Evolutionary conservation across 2,797 vertebrate species (phyloP), one percentile per base, ranked within the genome.

Genomic region (Leuciscus waleckii): DNA sequence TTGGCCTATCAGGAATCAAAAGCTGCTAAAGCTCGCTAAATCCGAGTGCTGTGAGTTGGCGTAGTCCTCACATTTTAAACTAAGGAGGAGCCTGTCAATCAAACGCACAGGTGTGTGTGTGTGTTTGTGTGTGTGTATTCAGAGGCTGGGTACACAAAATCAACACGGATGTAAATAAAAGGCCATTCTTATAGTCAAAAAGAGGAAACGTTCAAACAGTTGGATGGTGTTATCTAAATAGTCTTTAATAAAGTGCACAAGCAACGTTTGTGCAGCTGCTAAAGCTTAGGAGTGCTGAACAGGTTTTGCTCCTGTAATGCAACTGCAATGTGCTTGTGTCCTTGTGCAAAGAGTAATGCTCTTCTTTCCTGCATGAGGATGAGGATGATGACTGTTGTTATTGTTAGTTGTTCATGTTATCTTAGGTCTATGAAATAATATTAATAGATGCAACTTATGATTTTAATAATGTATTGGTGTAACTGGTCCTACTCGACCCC

Each of bases 181-280:
- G 88, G 87, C 91, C 87, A 87, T 91, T 90, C 91, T 87, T 88
- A 16, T 88, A 83, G 54, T 75, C 86, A 91, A 87, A 89, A 88
- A 89, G 87, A 90, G 85, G 87, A 89, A 91, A 86, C 84, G 82
- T 79, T 85, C 84, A 86, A 90, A 82, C 89, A 90, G 92, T 89
- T 90, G 88, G 71, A 90, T 92, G 93, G 92, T 87, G 91, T 92
- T 90, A 91, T 95, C 92, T 93, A 94, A 95, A 94, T 93, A 95
- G 90, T 89, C 73, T 89, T 91, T 92, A 92, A 95, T 92, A 91
- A 90, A 93, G 90, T 88, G 83, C 89, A 74, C 91, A 75, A 87
- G 86, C 89, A 88, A 90, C 93, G 93, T 95, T 94, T 95, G 94
- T 89, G 93, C 95, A 96, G 95, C 94, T 96, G 95, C 92, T 94